Base-by-base conservation (phyloP, 2,888 invertebrate genomes). In the Microplitis deprimator region DNA sequence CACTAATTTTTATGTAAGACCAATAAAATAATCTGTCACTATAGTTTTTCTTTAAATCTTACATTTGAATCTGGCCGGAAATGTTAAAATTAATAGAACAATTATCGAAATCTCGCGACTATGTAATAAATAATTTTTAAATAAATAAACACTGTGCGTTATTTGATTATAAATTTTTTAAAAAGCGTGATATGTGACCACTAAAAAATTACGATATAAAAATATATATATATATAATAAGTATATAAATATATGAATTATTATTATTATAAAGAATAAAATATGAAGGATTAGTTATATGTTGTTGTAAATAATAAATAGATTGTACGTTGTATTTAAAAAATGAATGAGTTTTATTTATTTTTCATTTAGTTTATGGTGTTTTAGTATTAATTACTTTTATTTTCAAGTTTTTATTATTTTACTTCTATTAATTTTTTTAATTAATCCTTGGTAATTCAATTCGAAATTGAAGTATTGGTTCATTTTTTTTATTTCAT, bases 261-360 rank as follows among this genome's bases (percentile, higher is more conserved):
- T 29, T 29, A 29, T 29, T 50, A 50, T 50, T 50, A 50, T 50
- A 50, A 50, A 50, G 3, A 50, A 50, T 10, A 13, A 50, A 10
- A 50, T 50, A 50, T 50, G 50, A 79, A 79, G 81, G 82, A 85
- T 87, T 87, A 86, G 80, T 85, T 50, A 86, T 80, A 79, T 83
- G 81, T 86, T 87, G 84, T 86, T 87, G 87, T 87, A 88, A 87
- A 88, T 87, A 88, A 88, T 86, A 87, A 87, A 86, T 86, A 87
- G 85, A 82, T 86, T 85, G 85, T 87, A 87, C 83, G 83, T 84
- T 85, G 85, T 84, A 83, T 77, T 73, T 16, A 61, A 38, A 61
- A 17, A 16, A 67, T 20, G 10, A 8, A 5, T 20, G 0, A 29
- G 75, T 8, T 68, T 67, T 50, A 65, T 16, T 65, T 65, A 29